These are phyloP conservation scores for Megathymus violae DNA, from an alignment of 1,140 invertebrate genomes.

Conservation along the genomic window DNA sequence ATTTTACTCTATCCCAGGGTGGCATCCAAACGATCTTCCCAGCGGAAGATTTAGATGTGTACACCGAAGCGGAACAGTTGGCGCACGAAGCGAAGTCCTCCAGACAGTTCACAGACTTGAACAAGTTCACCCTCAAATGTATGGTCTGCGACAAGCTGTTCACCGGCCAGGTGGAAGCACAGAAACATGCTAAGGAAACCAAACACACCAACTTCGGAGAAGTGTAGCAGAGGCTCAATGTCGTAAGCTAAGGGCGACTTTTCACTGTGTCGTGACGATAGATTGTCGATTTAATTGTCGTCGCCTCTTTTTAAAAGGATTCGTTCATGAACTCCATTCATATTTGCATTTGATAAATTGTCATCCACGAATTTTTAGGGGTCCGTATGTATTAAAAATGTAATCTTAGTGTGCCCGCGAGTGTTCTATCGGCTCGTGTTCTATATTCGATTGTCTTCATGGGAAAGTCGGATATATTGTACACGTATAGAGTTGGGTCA, in stretches of 20 bases:
- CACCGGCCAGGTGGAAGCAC: slow-evolving; percentile 91
- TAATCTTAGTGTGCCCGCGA: too few relatives aligned
- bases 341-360: too few relatives aligned
- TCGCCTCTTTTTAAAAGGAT: too few relatives aligned
- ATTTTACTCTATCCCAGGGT: slow-evolving; percentile 86
- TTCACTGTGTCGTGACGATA: not conserved
- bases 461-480: too few relatives aligned
- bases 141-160: slow-evolving; percentile 89
- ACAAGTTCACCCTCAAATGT: slow-evolving; percentile 94
- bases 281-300: not conserved
- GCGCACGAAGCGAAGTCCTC: slow-evolving; percentile 94
- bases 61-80: slow-evolving; percentile 91
- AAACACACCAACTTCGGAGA: slow-evolving; percentile 96
- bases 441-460: too few relatives aligned
- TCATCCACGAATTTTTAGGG: too few relatives aligned
- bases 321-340: too few relatives aligned
- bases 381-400: too few relatives aligned
- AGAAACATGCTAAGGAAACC: slow-evolving; percentile 92
- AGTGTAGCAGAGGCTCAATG: slow-evolving; percentile 83
- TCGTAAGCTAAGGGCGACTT: not conserved
- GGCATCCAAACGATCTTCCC: slow-evolving; percentile 92
- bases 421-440: too few relatives aligned
- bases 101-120: slow-evolving; percentile 94
- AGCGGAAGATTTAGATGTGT: slow-evolving; percentile 88
- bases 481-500: too few relatives aligned